Percentiles rank a stretch among this genome's conserved stretches.
phyloP scores from a whole-genome alignment of 1,140 invertebrate genomes.

The Tetragonula clypearis region DNA sequence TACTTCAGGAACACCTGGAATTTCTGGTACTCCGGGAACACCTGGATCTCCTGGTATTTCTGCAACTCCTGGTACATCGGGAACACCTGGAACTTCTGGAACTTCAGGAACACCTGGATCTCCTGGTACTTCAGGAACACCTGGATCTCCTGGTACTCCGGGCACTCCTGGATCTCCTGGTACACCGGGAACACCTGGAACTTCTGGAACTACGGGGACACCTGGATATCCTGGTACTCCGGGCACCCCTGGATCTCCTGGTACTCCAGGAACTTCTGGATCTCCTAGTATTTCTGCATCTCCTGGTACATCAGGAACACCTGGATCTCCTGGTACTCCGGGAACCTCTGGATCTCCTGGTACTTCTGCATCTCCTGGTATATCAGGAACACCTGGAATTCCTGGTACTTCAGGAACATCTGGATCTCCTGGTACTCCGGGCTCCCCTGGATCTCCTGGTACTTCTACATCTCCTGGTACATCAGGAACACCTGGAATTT shows the following conservation, averaged over 20 bases:
- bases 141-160: constrained; percentile 57
- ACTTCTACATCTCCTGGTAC: constrained; percentile 58
- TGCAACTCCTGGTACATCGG: too few relatives aligned
- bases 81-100: constrained; percentile 61
- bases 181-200: not conserved
- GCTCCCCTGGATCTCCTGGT: not conserved
- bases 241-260: not conserved
- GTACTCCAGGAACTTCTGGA: too few relatives aligned
- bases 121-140: constrained; percentile 36
- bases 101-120: too few relatives aligned
- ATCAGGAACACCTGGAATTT: not conserved
- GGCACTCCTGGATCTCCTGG: constrained; percentile 44
- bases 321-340: not conserved
- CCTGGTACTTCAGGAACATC: too few relatives aligned
- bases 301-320: not conserved
- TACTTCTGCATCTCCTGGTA: too few relatives aligned
- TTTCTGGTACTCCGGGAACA: constrained; percentile 56
- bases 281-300: not conserved
- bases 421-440: too few relatives aligned
- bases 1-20: not conserved
- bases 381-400: too few relatives aligned
- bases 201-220: not conserved
- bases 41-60: not conserved
- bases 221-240: constrained; percentile 70
- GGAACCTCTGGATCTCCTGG: too few relatives aligned